Conservation (phyloP, 2,113 vertebrate species). For the Hippocampus abdominalis region DNA sequence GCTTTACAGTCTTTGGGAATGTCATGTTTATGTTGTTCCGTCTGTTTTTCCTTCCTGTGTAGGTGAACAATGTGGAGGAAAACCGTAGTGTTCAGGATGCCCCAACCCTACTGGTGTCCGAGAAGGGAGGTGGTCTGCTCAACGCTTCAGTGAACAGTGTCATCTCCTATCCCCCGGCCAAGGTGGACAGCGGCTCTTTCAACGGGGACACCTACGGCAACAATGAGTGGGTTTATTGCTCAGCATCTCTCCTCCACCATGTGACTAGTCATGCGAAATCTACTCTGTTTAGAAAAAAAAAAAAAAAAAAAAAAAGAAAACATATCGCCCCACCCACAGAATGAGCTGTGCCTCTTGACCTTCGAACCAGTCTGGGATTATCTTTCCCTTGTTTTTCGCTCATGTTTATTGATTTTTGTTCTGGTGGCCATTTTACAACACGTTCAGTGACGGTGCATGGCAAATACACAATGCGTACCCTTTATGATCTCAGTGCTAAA, state of each 20-base stretch:
- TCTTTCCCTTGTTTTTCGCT: constrained; percentile 22
- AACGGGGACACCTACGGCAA: constrained; percentile 44
- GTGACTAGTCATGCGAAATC: constrained; percentile 34
- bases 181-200: constrained; percentile 57
- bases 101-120: constrained; percentile 79
- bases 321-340: constrained; percentile 34
- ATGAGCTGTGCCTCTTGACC: constrained; percentile 37
- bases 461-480: background rate
- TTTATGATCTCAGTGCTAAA: background rate
- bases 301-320: constrained; percentile 27
- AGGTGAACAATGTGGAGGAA: constrained; percentile 85
- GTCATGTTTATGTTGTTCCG: constrained; percentile 21
- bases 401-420: constrained; percentile 26
- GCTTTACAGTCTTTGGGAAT: constrained; percentile 1
- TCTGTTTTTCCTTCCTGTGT: constrained; percentile 46
- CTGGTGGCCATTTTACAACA: constrained; percentile 5
- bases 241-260: constrained; percentile 9
- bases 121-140: constrained; percentile 73
- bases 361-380: constrained; percentile 45
- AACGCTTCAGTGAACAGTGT: constrained; percentile 68
- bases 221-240: constrained; percentile 60
- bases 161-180: constrained; percentile 63
- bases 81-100: constrained; percentile 72
- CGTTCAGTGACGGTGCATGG: constrained; percentile 24
- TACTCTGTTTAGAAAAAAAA: constrained; percentile 24